phyloP scores from a whole-genome alignment of 1,140 invertebrate species.

The Telenomus remus region DNA sequence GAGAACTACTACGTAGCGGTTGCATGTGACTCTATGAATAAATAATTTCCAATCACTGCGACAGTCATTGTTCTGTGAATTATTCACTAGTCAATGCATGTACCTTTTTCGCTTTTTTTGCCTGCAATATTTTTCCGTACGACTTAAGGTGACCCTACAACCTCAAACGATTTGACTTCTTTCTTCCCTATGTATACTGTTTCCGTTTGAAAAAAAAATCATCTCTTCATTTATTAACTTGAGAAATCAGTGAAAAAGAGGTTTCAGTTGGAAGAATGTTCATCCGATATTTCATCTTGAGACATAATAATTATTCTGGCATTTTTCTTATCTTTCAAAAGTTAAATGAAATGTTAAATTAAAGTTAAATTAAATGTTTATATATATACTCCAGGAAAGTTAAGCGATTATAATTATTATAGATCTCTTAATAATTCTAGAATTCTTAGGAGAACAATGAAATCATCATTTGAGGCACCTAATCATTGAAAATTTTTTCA shows the following conservation, averaged over 20 bases:
- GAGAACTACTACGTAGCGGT: slow-evolving; percentile 54
- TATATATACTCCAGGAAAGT: no score
- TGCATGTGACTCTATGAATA: slow-evolving; percentile 60
- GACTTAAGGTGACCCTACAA: slow-evolving; percentile 1
- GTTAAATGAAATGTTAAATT: slow-evolving; percentile 44
- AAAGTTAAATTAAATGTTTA: no score
- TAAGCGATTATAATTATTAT: no score
- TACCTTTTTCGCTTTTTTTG: slow-evolving; percentile 34
- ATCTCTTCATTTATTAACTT: no score
- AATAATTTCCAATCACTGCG: slow-evolving; percentile 62
- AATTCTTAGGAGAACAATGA: no score
- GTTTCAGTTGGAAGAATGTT: no score
- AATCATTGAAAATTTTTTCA: no score
- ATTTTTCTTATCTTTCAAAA: slow-evolving; percentile 41
- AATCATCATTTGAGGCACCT: no score
- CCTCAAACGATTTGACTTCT: not conserved
- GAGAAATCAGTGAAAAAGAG: no score
- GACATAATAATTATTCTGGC: slow-evolving; percentile 11
- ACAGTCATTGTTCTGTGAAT: slow-evolving; percentile 59
- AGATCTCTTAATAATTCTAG: no score
- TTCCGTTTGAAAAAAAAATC: not conserved
- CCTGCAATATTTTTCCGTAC: slow-evolving; percentile 1
- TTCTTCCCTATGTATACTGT: not conserved
- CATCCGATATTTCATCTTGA: slow-evolving; percentile 13
- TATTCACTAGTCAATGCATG: slow-evolving; percentile 52